These are phyloP conservation scores for Rhinoptilus africanus DNA, from an alignment of 2,113 vertebrate genomes.

Conservation along the genomic window DNA sequence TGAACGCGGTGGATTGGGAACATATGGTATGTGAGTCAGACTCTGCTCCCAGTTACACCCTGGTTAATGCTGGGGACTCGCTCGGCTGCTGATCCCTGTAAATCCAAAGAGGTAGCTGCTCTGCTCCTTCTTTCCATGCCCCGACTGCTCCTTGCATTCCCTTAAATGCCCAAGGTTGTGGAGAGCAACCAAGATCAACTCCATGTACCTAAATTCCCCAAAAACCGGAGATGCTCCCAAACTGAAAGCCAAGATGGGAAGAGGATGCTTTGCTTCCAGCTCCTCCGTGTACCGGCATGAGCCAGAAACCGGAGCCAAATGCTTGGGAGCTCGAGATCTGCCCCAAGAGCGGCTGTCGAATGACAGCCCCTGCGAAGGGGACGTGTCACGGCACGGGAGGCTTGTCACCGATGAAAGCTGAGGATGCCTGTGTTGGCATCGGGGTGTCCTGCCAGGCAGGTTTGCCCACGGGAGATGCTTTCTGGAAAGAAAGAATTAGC, in stretches of 20 bases:
- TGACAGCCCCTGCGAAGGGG: background rate
- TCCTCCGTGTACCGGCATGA: background rate
- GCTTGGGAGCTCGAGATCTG: background rate
- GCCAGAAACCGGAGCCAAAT: background rate
- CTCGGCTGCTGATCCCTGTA: constrained; percentile 25
- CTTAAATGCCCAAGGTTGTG: background rate
- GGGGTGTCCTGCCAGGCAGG: background rate
- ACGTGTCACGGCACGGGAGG: background rate
- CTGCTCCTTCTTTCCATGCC: background rate
- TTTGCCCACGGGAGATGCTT: background rate
- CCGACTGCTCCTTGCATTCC: background rate
- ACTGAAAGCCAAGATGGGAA: background rate
- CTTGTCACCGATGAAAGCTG: background rate
- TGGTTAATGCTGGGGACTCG: background rate
- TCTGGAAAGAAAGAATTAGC: background rate
- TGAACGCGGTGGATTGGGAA: constrained; percentile 39
- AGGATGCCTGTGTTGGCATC: background rate
- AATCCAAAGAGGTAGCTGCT: constrained; percentile 16
- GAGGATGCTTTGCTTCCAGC: background rate
- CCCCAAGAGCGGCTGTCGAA: background rate
- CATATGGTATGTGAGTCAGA: constrained; percentile 36
- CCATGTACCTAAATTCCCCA: background rate
- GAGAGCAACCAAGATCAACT: background rate
- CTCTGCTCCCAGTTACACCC: constrained; percentile 35
- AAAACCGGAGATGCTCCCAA: background rate